These are phyloP conservation scores for Crossoptilon crossoptilon DNA, from an alignment of 2,797 vertebrate genomes.

Conservation along the genomic window DNA sequence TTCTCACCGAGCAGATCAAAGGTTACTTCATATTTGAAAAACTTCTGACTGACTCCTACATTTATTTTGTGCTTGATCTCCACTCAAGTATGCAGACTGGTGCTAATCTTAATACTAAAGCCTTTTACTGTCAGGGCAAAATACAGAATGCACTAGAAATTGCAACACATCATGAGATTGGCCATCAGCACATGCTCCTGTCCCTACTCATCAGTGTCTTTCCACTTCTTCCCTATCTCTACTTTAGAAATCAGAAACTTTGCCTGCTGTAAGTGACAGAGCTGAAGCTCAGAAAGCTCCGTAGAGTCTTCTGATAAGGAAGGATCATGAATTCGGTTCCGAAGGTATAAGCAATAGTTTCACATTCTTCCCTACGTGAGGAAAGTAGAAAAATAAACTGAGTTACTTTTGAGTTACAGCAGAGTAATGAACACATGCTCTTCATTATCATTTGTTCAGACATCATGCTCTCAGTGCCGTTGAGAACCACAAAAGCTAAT, in stretches of 20 bases:
- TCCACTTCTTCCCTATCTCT: background rate
- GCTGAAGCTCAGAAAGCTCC: background rate
- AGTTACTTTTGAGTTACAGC: background rate
- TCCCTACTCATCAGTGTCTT: background rate
- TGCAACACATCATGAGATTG: background rate
- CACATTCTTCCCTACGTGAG: background rate
- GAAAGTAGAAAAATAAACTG: slow-evolving; percentile 26
- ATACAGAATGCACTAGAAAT: background rate
- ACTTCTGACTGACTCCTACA: background rate
- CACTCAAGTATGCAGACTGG: background rate
- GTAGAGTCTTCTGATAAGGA: background rate
- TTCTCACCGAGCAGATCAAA: background rate
- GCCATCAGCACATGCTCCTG: background rate
- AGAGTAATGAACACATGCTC: background rate
- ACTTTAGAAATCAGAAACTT: background rate
- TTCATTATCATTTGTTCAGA: background rate
- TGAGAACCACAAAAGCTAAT: background rate
- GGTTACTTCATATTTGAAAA: background rate
- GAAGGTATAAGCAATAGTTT: background rate
- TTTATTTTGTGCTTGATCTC: background rate
- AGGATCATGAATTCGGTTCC: background rate
- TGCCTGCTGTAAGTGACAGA: background rate
- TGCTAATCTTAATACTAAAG: background rate
- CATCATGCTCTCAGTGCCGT: background rate
- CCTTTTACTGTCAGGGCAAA: background rate